Percentiles rank a stretch among this genome's conserved stretches.
Evolutionary conservation across 1,140 invertebrate genomes (phyloP).

Genomic region (Cydia fagiglandana): DNA sequence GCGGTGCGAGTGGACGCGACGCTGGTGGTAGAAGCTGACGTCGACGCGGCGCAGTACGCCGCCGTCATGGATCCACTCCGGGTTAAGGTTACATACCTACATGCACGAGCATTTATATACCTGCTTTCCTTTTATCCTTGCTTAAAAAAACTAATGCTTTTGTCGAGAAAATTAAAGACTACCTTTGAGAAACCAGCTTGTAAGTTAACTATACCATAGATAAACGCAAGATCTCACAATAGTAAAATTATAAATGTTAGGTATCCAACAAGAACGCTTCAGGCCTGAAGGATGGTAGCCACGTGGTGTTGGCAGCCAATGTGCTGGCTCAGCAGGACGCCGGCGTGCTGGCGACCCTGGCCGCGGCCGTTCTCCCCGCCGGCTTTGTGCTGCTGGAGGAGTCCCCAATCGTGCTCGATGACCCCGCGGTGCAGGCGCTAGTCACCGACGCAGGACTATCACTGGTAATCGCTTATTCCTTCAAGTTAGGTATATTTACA

Average conservation of each 20-base stretch:
- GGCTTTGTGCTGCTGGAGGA: conserved; percentile 88
- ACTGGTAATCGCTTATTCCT: neutral
- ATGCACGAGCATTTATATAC: too few species aligned
- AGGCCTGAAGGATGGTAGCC: conserved; percentile 82
- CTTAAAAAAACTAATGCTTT: too few species aligned
- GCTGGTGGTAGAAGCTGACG: conserved; percentile 68
- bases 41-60: conserved; percentile 68
- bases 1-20: conserved; percentile 81
- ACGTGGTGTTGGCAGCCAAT: conserved; percentile 79
- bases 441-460: too few species aligned
- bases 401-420: too few species aligned
- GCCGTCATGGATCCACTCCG: conserved; percentile 77
- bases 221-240: too few species aligned
- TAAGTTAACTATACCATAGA: too few species aligned
- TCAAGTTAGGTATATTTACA: too few species aligned
- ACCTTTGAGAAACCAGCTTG: too few species aligned
- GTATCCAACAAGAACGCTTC: conserved; percentile 67
- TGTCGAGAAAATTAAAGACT: too few species aligned
- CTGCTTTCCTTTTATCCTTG: too few species aligned
- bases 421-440: too few species aligned
- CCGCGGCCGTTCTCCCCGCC: conserved; percentile 74
- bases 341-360: conserved; percentile 72
- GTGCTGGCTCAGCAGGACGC: conserved; percentile 80
- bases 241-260: neutral
- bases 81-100: conserved; percentile 76